These are phyloP conservation scores for Rhinoderma darwinii DNA, from an alignment of 2,113 vertebrate genomes.

Conservation along the genomic window DNA sequence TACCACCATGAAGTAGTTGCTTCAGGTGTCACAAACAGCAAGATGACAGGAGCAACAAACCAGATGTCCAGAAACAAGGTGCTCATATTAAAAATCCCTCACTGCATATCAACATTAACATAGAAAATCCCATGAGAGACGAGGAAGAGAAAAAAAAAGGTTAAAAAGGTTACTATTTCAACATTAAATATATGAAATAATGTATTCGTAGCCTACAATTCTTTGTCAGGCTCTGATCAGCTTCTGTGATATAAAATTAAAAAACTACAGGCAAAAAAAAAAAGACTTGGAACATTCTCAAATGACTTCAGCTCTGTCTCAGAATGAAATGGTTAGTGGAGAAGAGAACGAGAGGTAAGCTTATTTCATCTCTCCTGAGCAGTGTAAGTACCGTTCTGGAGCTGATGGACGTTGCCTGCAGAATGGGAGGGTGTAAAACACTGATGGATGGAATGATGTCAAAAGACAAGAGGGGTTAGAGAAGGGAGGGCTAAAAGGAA, in stretches of 20 bases:
- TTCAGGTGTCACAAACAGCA: constrained; percentile 82
- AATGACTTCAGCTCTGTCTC: constrained; percentile 18
- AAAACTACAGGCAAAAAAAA: constrained; percentile 11
- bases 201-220: constrained; percentile 31
- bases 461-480: constrained; percentile 65
- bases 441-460: constrained; percentile 71
- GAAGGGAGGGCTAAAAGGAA: constrained; percentile 63
- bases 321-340: constrained; percentile 45
- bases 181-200: constrained; percentile 15
- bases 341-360: constrained; percentile 36
- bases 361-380: constrained; percentile 62
- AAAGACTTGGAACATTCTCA: constrained; percentile 49
- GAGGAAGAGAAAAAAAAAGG: neutral
- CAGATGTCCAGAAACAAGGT: constrained; percentile 83
- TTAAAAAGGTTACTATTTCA: constrained; percentile 22
- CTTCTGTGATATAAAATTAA: constrained; percentile 12
- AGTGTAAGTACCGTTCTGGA: constrained; percentile 63
- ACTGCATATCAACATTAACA: constrained; percentile 74
- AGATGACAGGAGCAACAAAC: constrained; percentile 79
- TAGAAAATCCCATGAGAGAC: constrained; percentile 70
- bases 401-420: constrained; percentile 66
- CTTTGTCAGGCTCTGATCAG: neutral
- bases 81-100: constrained; percentile 87
- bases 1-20: constrained; percentile 95
- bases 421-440: constrained; percentile 68